These are phyloP conservation scores for Agelastica alni DNA, from an alignment of 2,888 invertebrate genomes.

Conservation along the genomic window DNA sequence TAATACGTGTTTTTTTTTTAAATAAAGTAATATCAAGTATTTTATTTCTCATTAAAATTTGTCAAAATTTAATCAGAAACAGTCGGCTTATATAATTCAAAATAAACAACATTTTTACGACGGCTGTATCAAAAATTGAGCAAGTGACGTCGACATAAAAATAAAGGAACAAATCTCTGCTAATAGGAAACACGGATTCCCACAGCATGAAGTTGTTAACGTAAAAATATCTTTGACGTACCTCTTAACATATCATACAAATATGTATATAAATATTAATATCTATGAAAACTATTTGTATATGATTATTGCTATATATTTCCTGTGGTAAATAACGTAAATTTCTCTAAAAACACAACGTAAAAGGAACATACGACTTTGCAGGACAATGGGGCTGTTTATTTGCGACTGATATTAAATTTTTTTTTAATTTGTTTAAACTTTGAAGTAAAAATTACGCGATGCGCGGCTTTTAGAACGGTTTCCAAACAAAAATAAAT, in stretches of 20 bases:
- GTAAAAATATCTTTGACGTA: constrained; percentile 33
- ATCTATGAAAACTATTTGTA: constrained; percentile 49
- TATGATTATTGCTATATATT: constrained; percentile 57
- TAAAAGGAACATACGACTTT: constrained; percentile 52
- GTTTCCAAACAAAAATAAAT: too few species aligned
- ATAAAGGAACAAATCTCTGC: constrained; percentile 10
- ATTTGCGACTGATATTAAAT: neutral
- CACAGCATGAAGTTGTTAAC: constrained; percentile 31
- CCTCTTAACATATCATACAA: constrained; percentile 34
- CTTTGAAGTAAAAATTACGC: too few species aligned
- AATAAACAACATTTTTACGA: too few species aligned
- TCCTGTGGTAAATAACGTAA: constrained; percentile 50
- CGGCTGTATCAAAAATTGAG: too few species aligned
- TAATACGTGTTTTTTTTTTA: too few species aligned
- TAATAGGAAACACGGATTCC: constrained; percentile 9
- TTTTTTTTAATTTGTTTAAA: too few species aligned
- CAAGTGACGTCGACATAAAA: too few species aligned
- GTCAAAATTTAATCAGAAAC: too few species aligned
- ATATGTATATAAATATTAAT: constrained; percentile 44
- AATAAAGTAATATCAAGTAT: too few species aligned
- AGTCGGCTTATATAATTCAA: too few species aligned
- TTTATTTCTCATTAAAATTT: too few species aligned
- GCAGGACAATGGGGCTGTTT: constrained; percentile 39
- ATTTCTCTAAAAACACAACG: constrained; percentile 38
- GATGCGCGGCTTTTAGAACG: too few species aligned